A percentile compares a stretch with the other conserved stretches of the same genome.
These are phyloP conservation scores for Heterodera filipjevi DNA, from an alignment of 2,888 invertebrate species.

Conservation along the genomic window DNA sequence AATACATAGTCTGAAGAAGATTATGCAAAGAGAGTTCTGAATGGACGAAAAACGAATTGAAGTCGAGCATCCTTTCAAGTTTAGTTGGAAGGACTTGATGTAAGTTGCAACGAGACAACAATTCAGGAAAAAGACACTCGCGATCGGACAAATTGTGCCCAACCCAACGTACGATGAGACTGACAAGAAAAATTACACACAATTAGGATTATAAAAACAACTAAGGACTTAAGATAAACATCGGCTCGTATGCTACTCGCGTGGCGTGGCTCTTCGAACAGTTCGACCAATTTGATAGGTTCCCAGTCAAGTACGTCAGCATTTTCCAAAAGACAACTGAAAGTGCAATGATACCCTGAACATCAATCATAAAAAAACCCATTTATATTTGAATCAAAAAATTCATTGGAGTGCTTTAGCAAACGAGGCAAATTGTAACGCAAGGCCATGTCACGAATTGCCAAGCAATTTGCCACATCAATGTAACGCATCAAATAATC, in stretches of 20 bases:
- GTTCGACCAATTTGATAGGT: slow-evolving; percentile 69
- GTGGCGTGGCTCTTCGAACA: slow-evolving; percentile 70
- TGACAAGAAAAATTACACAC: slow-evolving; percentile 30
- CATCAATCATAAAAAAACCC: slow-evolving; percentile 26
- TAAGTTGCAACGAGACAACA: slow-evolving; percentile 66
- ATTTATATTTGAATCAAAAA: slow-evolving; percentile 60
- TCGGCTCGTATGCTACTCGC: slow-evolving; percentile 61
- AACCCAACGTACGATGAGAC: slow-evolving; percentile 71
- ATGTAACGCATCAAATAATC: slow-evolving; percentile 74
- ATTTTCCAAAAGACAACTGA: slow-evolving; percentile 69
- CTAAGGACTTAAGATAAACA: slow-evolving; percentile 56
- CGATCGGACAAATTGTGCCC: slow-evolving; percentile 68
- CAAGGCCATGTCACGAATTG: slow-evolving; percentile 72
- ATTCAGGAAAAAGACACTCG: slow-evolving; percentile 70
- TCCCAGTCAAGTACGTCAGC: slow-evolving; percentile 70
- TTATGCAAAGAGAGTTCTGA: slow-evolving; percentile 72
- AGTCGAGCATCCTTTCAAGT: slow-evolving; percentile 70
- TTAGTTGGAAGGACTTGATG: slow-evolving; percentile 52
- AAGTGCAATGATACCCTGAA: not conserved
- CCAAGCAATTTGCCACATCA: slow-evolving; percentile 73
- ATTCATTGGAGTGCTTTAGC: slow-evolving; percentile 68
- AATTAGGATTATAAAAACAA: not conserved
- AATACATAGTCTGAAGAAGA: slow-evolving; percentile 69
- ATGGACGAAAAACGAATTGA: slow-evolving; percentile 71
- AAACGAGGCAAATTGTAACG: slow-evolving; percentile 72